phyloP scores from a whole-genome alignment of 1,140 invertebrate species.

The Tetragonula clypearis region DNA sequence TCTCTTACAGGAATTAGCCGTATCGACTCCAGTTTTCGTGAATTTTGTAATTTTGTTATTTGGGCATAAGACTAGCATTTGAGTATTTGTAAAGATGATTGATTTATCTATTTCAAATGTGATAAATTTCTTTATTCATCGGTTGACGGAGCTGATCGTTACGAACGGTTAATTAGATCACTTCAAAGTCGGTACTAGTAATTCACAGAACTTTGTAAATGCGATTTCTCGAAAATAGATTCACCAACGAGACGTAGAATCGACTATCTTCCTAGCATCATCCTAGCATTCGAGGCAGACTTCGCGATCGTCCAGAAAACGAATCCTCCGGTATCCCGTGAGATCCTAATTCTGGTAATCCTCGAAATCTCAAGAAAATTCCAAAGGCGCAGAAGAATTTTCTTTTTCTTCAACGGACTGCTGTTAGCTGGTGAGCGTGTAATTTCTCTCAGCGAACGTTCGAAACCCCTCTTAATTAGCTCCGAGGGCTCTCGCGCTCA shows the following conservation, averaged over 20 bases:
- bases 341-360: not conserved
- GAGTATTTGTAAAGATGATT: no score
- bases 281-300: not conserved
- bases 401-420: not conserved
- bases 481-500: not conserved
- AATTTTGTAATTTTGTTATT: no score
- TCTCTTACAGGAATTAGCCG: no score
- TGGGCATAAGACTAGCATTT: no score
- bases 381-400: not conserved
- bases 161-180: no score
- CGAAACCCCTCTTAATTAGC: not conserved
- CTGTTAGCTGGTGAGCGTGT: no score
- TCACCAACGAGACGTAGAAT: not conserved
- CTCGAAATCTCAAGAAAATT: not conserved
- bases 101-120: no score
- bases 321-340: not conserved
- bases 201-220: no score
- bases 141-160: no score
- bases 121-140: no score
- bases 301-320: not conserved
- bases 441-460: not conserved
- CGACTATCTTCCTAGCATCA: not conserved
- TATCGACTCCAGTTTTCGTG: no score
- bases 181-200: no score
- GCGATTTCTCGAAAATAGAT: not conserved